Evolutionary conservation across 92 coral and sea anemone genomes (phyloP).

Genomic region (Virgularia gustaviana): DNA sequence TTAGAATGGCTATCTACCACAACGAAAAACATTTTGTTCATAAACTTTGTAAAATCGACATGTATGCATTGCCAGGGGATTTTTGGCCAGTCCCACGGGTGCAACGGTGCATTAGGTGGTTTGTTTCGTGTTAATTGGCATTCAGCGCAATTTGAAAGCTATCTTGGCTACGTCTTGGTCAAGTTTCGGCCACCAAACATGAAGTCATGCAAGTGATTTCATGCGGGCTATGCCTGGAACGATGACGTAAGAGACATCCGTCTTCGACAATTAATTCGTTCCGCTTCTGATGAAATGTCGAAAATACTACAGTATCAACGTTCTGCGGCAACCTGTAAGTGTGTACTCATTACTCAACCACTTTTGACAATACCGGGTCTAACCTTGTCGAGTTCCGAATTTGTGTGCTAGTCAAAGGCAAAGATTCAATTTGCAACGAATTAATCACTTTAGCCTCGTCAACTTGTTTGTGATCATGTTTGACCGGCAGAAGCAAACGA

Average conservation of each 20-base stretch:
- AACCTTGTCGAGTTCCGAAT: constrained; percentile 30
- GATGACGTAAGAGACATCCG: neutral
- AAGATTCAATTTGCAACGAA: constrained; percentile 1
- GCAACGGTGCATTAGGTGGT: too few relatives aligned
- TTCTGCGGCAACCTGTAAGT: constrained; percentile 44
- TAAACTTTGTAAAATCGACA: too few relatives aligned
- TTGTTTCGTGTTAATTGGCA: too few relatives aligned
- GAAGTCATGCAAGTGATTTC: too few relatives aligned
- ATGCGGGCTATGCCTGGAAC: too few relatives aligned
- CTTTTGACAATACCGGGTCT: constrained; percentile 36
- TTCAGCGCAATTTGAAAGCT: too few relatives aligned
- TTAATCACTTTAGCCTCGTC: neutral
- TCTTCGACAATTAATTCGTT: neutral
- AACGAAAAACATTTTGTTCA: too few relatives aligned
- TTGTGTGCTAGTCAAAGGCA: constrained; percentile 36
- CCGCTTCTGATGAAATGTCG: neutral
- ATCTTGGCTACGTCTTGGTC: too few relatives aligned
- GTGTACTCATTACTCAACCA: constrained; percentile 37
- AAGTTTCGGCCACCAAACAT: too few relatives aligned
- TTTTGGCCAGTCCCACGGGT: too few relatives aligned
- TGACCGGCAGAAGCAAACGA: constrained; percentile 25
- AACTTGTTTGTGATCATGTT: neutral
- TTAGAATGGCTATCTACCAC: constrained; percentile 13
- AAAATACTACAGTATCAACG: neutral
- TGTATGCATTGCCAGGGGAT: too few relatives aligned